phyloP scores from a whole-genome alignment of 1,140 invertebrate species.

The Papilio helenus region DNA sequence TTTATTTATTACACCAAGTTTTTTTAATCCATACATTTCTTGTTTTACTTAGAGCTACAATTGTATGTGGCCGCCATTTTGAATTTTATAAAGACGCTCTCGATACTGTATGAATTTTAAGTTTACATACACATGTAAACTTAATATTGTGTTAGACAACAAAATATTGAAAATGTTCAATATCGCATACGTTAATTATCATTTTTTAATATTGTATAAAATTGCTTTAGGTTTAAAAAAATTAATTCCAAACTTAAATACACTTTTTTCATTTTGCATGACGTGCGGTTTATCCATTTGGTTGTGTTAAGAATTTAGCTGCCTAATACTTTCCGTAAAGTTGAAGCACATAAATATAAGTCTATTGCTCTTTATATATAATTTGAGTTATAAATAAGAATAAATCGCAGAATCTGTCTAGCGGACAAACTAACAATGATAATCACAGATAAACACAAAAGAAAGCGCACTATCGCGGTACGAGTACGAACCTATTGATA shows the following conservation, averaged over 20 bases:
- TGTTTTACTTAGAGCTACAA: not conserved
- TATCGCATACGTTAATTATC: not conserved
- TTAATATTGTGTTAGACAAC: no score
- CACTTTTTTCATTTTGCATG: not conserved
- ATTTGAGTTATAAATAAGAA: constrained; percentile 42
- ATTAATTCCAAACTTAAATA: not conserved
- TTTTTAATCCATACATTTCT: not conserved
- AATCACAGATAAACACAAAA: constrained; percentile 74
- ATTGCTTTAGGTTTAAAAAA: not conserved
- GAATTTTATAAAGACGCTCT: not conserved
- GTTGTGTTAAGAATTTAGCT: not conserved
- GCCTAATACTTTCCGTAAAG: not conserved
- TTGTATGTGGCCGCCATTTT: not conserved
- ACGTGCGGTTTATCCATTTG: not conserved
- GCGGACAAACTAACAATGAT: constrained; percentile 52
- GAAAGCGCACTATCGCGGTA: constrained; percentile 55
- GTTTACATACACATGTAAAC: no score
- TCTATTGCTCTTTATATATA: constrained; percentile 42
- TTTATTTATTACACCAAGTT: not conserved
- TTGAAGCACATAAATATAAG: constrained; percentile 3
- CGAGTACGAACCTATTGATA: constrained; percentile 69
- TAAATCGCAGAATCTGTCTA: constrained; percentile 47
- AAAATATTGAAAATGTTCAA: not conserved
- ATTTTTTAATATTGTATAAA: not conserved
- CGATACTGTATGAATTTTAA: not conserved